phyloP scores from a whole-genome alignment of 2,113 vertebrate species.

The Hippocampus zosterae region DNA sequence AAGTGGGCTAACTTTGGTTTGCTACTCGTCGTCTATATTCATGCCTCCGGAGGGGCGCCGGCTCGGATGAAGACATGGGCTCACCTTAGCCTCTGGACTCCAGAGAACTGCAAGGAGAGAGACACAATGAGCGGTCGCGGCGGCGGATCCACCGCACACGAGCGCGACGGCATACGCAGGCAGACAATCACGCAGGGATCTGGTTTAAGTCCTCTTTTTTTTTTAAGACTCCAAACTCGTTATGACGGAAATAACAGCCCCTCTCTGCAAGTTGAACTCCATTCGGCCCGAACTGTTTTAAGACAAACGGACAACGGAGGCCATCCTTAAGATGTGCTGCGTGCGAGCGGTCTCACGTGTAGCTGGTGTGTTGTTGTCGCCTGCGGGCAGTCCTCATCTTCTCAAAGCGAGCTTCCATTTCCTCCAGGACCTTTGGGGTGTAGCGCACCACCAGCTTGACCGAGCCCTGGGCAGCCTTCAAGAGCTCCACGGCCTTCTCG shows the following conservation, averaged over 20 bases:
- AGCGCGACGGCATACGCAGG: no score
- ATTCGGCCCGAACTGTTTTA: no score
- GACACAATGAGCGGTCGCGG: not conserved
- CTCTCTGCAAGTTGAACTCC: no score
- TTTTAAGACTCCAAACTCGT: no score
- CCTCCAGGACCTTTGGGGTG: conserved; percentile 87
- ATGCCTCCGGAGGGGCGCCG: conserved; percentile 30
- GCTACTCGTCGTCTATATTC: conserved; percentile 38
- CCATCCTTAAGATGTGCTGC: not conserved
- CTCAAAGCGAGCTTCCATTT: conserved; percentile 92
- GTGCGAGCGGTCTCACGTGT: conserved; percentile 75
- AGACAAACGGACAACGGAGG: not conserved
- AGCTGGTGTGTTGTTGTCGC: conserved; percentile 88
- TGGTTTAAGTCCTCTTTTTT: no score
- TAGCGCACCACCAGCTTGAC: conserved; percentile 90
- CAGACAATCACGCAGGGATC: no score
- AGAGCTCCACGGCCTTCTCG: conserved; percentile 86
- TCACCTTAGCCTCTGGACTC: conserved; percentile 68
- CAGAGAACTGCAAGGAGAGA: conserved; percentile 63
- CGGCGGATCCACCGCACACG: no score
- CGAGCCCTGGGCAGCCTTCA: conserved; percentile 86
- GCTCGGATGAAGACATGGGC: conserved; percentile 14
- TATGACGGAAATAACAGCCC: no score
- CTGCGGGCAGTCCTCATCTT: conserved; percentile 87
- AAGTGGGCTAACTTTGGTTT: conserved; percentile 55